A percentile compares a stretch with the other conserved stretches of the same genome.
These are phyloP conservation scores for Odontomyia ornata DNA, from an alignment of 2,888 invertebrate genomes.

Conservation along the genomic window DNA sequence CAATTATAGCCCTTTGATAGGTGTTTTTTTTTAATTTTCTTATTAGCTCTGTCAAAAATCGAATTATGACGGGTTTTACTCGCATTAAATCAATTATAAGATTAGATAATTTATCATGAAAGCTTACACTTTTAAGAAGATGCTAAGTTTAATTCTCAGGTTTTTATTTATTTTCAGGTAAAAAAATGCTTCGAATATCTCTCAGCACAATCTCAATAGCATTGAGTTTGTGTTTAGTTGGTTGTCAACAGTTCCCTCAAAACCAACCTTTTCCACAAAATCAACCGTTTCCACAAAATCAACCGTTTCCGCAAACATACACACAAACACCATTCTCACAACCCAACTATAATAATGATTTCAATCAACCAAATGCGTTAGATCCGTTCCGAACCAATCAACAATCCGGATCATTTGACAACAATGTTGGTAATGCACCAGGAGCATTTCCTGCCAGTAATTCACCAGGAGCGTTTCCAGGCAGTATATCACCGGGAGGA, in stretches of 20 bases:
- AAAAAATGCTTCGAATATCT: slow-evolving; percentile 35
- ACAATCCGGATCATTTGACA: neutral
- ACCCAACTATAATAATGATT: slow-evolving; percentile 33
- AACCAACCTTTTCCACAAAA: neutral
- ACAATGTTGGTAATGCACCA: neutral
- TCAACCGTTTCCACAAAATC: neutral
- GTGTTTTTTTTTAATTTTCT: too few species aligned
- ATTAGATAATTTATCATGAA: too few species aligned
- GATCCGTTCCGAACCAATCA: slow-evolving; percentile 38
- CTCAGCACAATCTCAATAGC: slow-evolving; percentile 11
- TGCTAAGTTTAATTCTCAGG: too few species aligned
- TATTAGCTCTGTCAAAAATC: too few species aligned
- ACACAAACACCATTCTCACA: slow-evolving; percentile 26
- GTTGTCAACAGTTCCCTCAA: slow-evolving; percentile 18
- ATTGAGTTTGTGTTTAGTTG: neutral
- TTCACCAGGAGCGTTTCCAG: neutral
- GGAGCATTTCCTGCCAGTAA: neutral
- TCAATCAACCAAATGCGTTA: slow-evolving; percentile 30
- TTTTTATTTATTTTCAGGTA: neutral
- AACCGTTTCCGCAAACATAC: slow-evolving; percentile 13
- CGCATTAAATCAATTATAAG: too few species aligned
- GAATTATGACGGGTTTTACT: too few species aligned
- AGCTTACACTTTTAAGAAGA: too few species aligned
- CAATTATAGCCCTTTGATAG: too few species aligned
- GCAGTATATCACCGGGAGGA: too few species aligned